phyloP scores from a whole-genome alignment of 2,113 vertebrate genomes.

The Lampris megalopsis region DNA sequence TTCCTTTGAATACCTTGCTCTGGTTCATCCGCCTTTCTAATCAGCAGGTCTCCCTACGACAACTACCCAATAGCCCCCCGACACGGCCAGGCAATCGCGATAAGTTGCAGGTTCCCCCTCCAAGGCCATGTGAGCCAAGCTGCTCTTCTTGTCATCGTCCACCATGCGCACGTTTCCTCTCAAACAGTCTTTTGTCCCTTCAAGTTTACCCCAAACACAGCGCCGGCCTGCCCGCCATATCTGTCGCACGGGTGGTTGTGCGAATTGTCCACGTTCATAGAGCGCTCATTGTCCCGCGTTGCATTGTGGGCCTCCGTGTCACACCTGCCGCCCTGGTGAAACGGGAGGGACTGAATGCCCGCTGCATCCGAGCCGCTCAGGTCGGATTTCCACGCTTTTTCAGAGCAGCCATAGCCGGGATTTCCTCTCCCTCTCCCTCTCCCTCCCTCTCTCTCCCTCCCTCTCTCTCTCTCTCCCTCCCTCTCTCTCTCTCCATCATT shows the following conservation, averaged over 20 bases:
- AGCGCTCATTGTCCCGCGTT: conserved; percentile 81
- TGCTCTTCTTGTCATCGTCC: conserved; percentile 15
- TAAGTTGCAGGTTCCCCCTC: conserved; percentile 12
- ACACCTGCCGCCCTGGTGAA: conserved; percentile 79
- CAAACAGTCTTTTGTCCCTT: conserved; percentile 63
- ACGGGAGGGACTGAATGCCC: conserved; percentile 75
- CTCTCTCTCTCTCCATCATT: conserved; percentile 54
- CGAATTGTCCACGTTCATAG: conserved; percentile 77
- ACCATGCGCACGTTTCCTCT: conserved; percentile 59
- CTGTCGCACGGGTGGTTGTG: conserved; percentile 73
- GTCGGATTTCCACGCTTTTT: conserved; percentile 76
- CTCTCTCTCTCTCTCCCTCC: too few relatives aligned
- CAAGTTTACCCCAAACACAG: conserved; percentile 43
- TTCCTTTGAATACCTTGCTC: background rate
- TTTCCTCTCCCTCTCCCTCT: conserved; percentile 44
- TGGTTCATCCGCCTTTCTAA: background rate
- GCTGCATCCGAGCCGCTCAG: conserved; percentile 69
- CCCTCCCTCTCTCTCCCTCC: too few relatives aligned
- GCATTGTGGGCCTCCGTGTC: conserved; percentile 82
- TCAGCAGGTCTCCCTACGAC: background rate
- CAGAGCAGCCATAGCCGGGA: conserved; percentile 60
- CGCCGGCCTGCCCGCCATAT: conserved; percentile 75
- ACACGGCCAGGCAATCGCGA: too few relatives aligned
- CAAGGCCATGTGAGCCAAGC: conserved; percentile 35
- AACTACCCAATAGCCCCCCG: background rate